A percentile compares a stretch with the other conserved stretches of the same genome.
Evolutionary conservation across 92 coral and sea anemone species (phyloP).

Genomic region (Palythoa heliodiscus): DNA sequence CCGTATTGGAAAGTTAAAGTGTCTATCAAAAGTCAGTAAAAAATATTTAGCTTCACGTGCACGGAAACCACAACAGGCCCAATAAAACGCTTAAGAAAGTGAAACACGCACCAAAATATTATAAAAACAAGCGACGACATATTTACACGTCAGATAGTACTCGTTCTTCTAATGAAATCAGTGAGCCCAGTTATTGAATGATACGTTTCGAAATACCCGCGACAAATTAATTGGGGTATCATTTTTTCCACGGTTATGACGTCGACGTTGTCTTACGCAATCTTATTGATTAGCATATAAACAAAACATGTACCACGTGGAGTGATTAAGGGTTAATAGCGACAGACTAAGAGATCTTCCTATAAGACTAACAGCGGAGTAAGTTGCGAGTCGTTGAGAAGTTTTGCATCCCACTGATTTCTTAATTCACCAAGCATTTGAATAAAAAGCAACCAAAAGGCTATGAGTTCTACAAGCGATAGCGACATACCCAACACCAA

Average conservation of each 20-base stretch:
- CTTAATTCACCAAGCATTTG: not conserved
- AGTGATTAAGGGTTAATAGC: not conserved
- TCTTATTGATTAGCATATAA: conserved; percentile 14
- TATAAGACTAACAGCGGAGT: not conserved
- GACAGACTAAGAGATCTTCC: not conserved
- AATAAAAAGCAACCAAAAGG: not conserved
- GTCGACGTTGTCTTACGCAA: not conserved
- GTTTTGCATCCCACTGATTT: not conserved
- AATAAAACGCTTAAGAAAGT: too few species aligned
- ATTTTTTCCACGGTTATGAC: not conserved
- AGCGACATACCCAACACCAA: conserved; percentile 19
- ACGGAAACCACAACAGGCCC: too few species aligned
- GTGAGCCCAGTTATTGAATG: too few species aligned
- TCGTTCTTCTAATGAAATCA: too few species aligned
- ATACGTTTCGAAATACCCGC: too few species aligned
- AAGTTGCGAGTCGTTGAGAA: not conserved
- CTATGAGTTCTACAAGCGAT: not conserved
- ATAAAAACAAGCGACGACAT: too few species aligned
- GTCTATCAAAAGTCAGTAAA: too few species aligned
- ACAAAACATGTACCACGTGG: conserved; percentile 31
- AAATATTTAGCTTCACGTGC: too few species aligned
- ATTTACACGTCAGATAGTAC: too few species aligned
- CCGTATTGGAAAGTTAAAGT: too few species aligned
- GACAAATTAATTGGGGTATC: too few species aligned
- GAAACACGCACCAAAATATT: too few species aligned